A percentile compares a stretch with the other conserved stretches of the same genome.
These are phyloP conservation scores for Paraplagusia blochii DNA, from an alignment of 2,113 vertebrate species.

Conservation along the genomic window DNA sequence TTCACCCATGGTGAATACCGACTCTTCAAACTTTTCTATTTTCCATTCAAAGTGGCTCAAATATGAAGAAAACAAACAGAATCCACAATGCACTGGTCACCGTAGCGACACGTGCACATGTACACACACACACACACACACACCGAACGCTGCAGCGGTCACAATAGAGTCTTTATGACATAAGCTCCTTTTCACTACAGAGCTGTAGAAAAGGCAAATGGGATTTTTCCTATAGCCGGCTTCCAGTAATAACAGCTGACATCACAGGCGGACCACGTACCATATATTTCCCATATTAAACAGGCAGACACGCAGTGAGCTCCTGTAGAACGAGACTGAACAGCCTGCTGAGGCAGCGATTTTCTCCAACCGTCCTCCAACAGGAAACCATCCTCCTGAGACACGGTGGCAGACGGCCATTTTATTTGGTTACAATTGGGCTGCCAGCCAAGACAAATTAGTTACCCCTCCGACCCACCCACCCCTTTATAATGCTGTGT, in stretches of 20 bases:
- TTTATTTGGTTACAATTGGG: conserved; percentile 35
- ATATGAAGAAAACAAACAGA: conserved; percentile 37
- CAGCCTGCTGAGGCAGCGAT: conserved; percentile 55
- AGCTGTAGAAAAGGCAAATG: conserved; percentile 59
- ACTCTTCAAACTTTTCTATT: conserved; percentile 14
- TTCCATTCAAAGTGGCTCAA: conserved; percentile 34
- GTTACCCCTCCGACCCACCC: background rate
- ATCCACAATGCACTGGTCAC: conserved; percentile 27
- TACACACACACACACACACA: conserved; percentile 11
- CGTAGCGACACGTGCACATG: conserved; percentile 22
- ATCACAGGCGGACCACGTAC: conserved; percentile 54
- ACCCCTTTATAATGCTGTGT: conserved; percentile 1
- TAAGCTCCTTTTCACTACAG: conserved; percentile 57
- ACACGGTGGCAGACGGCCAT: conserved; percentile 23
- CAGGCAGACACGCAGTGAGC: conserved; percentile 45
- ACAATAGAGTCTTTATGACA: conserved; percentile 67
- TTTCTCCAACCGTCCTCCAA: conserved; percentile 31
- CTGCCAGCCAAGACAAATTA: conserved; percentile 23
- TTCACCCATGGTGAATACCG: no score
- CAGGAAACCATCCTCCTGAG: conserved; percentile 15
- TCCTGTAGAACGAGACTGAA: conserved; percentile 47
- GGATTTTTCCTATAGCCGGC: conserved; percentile 60
- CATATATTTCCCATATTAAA: conserved; percentile 58
- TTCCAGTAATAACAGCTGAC: conserved; percentile 71
- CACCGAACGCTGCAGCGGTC: conserved; percentile 3